Evolutionary conservation across 2,113 vertebrate species (phyloP).

Genomic region (Himantopus leucocephalus): DNA sequence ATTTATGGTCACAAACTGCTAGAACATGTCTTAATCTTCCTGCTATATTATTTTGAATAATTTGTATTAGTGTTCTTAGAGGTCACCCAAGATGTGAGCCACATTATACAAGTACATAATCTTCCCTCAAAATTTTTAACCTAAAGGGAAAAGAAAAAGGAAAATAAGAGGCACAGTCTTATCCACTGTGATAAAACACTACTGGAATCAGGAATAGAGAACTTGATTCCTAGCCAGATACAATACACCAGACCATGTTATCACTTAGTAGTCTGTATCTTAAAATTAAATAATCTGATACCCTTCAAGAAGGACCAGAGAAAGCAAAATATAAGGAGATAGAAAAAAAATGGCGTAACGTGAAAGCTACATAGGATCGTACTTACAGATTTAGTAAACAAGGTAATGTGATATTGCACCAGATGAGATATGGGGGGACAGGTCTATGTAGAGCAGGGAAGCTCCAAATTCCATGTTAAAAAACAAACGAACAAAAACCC

Average conservation of each 20-base stretch:
- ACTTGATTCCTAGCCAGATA: neutral
- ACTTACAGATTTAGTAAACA: neutral
- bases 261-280: neutral
- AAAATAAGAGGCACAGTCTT: neutral
- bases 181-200: neutral
- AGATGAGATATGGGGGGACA: neutral
- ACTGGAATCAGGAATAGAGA: neutral
- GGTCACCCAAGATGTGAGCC: neutral
- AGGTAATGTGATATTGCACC: neutral
- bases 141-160: neutral
- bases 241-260: neutral
- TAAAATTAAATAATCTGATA: neutral
- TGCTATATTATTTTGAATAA: neutral
- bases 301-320: neutral
- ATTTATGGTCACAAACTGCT: neutral
- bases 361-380: neutral
- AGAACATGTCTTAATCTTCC: neutral
- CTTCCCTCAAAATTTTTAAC: neutral
- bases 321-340: neutral
- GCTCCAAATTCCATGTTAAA: neutral
- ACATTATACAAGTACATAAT: neutral
- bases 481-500: rapidly evolving
- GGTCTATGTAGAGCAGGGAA: neutral
- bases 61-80: neutral
- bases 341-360: neutral